Evolutionary conservation across 2,888 invertebrate genomes (phyloP), one percentile per base, ranked within the genome.

Genomic region (Neoaliturus tenellus): DNA sequence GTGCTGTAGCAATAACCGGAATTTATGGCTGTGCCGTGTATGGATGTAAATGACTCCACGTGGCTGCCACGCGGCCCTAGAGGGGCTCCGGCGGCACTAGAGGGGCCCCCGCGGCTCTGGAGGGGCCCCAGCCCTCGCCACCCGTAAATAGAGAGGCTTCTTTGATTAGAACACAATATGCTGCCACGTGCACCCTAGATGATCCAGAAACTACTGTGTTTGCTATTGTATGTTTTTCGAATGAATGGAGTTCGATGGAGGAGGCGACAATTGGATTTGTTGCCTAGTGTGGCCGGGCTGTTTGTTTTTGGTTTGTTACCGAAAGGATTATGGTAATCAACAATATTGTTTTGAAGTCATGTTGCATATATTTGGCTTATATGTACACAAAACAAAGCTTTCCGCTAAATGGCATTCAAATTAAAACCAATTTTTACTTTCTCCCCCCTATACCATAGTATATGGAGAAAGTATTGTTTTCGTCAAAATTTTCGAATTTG

Each of bases 31-130:
- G 20, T 31, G 20, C n/a, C 17, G 55, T 78, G 78, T 78, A 78
- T 78, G 44, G 78, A 78, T 78, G 78, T 78, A 78, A 78, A 78
- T 78, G 78, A 78, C 55, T 35, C 48, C 78, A 23, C 78, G 78
- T 78, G 78, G 17, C 31, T 0, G 48, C 17, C 78, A 78, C 78
- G 78, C 28, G 75, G 20, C 44, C 48, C 25, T 41, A 28, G 75
- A 48, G 48, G 35, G 75, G 75, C 44, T 23, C 71, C 25, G 39
- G 41, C 25, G 44, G 20, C 20, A 12, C 69, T 33, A 39, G 39
- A n/a, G 69, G n/a, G 69, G 51, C 51, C 23, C 3, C 20, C 20
- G 51, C 20, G 10, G 20, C 14, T 5, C 20, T 6, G 51, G 48
- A 17, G 12, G 14, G 48, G 48, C 14, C 14, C 14, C 48, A 2